Conservation (phyloP, 2,113 vertebrate genomes). For the Chascanopsetta lugubris region DNA sequence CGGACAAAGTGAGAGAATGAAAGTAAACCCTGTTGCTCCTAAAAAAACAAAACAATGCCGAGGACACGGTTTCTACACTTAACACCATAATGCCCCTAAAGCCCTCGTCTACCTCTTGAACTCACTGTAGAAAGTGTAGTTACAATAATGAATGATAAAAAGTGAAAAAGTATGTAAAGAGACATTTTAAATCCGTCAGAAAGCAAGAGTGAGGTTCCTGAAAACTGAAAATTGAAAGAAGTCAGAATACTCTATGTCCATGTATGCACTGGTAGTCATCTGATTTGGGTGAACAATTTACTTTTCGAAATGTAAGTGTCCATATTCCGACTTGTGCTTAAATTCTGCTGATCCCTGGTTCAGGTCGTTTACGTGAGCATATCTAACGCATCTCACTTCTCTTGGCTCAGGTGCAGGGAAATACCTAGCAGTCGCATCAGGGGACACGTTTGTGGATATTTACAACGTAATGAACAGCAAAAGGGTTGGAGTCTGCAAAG, state of each 20-base stretch:
- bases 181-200: too few relatives aligned
- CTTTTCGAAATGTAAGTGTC: too few relatives aligned
- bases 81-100: conserved; percentile 19
- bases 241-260: neutral
- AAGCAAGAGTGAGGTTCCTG: too few relatives aligned
- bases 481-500: conserved; percentile 95
- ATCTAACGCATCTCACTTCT: neutral
- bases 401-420: conserved; percentile 88
- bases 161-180: too few relatives aligned
- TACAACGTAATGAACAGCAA: conserved; percentile 98
- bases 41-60: conserved; percentile 33
- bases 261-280: too few relatives aligned
- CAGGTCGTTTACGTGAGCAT: neutral
- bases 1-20: conserved; percentile 57
- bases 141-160: conserved; percentile 1
- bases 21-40: conserved; percentile 59
- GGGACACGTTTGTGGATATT: conserved; percentile 95
- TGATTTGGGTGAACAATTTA: too few relatives aligned
- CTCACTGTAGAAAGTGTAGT: neutral
- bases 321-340: neutral
- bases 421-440: conserved; percentile 95
- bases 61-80: conserved; percentile 47
- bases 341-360: neutral
- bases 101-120: neutral
- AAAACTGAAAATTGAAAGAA: neutral